These are phyloP conservation scores for Lepidocyrtoides sp. DNA, from an alignment of 2,888 invertebrate species.

Conservation along the genomic window DNA sequence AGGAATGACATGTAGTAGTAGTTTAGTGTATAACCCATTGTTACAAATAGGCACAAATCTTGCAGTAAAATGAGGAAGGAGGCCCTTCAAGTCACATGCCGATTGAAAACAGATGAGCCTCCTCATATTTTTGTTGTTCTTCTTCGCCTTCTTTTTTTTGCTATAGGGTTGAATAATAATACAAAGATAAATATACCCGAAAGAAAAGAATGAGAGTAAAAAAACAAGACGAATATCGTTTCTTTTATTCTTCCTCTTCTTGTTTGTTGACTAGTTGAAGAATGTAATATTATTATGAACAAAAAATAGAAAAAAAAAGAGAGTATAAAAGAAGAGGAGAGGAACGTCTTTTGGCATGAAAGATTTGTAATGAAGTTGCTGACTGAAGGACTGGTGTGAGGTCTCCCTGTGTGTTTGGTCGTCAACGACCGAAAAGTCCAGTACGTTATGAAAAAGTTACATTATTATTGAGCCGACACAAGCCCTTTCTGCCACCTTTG, in stretches of 20 bases:
- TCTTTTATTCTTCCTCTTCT: constrained; percentile 45
- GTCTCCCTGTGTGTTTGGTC: constrained; percentile 81
- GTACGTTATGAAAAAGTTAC: constrained; percentile 63
- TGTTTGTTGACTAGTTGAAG: constrained; percentile 24
- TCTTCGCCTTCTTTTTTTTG: constrained; percentile 21
- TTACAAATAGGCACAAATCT: constrained; percentile 69
- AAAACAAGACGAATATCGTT: constrained; percentile 17
- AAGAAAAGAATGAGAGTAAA: constrained; percentile 46
- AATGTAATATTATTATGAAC: constrained; percentile 67
- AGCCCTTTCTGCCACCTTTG: constrained; percentile 83
- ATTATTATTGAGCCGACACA: constrained; percentile 77
- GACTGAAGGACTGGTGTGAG: constrained; percentile 82
- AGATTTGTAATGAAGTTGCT: constrained; percentile 80
- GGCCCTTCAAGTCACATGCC: constrained; percentile 77
- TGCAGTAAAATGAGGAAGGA: constrained; percentile 59
- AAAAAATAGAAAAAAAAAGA: constrained; percentile 52
- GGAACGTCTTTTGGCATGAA: constrained; percentile 70
- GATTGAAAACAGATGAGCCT: constrained; percentile 79
- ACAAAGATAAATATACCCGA: constrained; percentile 75
- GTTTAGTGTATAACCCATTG: constrained; percentile 55
- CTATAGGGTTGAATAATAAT: constrained; percentile 73
- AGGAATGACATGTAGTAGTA: constrained; percentile 22
- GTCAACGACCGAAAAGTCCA: constrained; percentile 83
- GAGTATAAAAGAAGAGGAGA: constrained; percentile 51
- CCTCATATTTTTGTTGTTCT: constrained; percentile 57